These are phyloP conservation scores for Pterophyllum scalare DNA, from an alignment of 2,113 vertebrate species.

Conservation along the genomic window DNA sequence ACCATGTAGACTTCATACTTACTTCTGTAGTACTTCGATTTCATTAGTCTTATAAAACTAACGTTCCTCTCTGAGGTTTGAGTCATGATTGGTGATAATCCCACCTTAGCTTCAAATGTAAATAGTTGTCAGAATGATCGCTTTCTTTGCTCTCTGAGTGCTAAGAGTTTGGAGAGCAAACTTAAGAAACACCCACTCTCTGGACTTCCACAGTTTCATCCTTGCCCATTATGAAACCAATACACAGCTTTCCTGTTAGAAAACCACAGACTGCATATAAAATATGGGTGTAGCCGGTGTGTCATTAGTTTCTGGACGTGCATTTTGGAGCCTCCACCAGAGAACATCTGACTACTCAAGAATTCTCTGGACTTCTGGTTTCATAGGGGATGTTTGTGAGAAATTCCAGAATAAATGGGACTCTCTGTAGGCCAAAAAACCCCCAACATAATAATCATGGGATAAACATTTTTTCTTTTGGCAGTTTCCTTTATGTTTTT, in stretches of 20 bases:
- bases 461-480: too few species aligned
- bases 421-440: too few species aligned
- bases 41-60: too few species aligned
- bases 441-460: too few species aligned
- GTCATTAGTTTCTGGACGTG: not conserved
- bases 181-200: not conserved
- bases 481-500: not conserved
- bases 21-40: not conserved
- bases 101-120: not conserved
- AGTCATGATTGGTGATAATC: not conserved
- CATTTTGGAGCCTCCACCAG: not conserved
- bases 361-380: not conserved
- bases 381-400: not conserved
- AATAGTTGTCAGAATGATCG: not conserved
- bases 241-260: not conserved
- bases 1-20: too few species aligned
- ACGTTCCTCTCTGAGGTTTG: not conserved
- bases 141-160: not conserved
- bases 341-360: not conserved
- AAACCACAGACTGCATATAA: not conserved
- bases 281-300: not conserved
- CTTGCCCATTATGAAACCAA: not conserved
- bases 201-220: too few species aligned
- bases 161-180: not conserved
- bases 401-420: not conserved